These are phyloP conservation scores for Venustoraphidia nigricollis DNA, from an alignment of 2,888 invertebrate genomes.

Conservation along the genomic window DNA sequence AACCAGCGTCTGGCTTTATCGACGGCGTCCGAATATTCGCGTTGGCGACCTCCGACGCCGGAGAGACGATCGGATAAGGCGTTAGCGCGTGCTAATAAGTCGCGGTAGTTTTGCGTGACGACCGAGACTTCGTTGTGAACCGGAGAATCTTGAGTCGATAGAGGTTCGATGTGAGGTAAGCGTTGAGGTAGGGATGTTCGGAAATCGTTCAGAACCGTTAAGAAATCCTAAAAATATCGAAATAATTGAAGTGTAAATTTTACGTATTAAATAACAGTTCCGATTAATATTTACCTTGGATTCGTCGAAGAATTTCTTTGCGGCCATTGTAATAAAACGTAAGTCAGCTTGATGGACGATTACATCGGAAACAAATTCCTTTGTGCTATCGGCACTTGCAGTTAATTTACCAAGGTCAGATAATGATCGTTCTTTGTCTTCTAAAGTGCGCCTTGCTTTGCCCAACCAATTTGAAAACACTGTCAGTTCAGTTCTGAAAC, in stretches of 20 bases:
- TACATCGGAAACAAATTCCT: slow-evolving; percentile 83
- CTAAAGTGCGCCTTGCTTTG: slow-evolving; percentile 59
- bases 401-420: slow-evolving; percentile 59
- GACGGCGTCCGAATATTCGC: slow-evolving; percentile 69
- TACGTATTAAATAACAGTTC: slow-evolving; percentile 2
- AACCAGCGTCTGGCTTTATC: slow-evolving; percentile 70
- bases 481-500: slow-evolving; percentile 52
- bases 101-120: slow-evolving; percentile 65
- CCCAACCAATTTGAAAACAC: slow-evolving; percentile 77
- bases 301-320: slow-evolving; percentile 91
- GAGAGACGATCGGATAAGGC: slow-evolving; percentile 67
- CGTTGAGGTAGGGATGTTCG: slow-evolving; percentile 71
- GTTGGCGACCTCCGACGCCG: slow-evolving; percentile 59
- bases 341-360: slow-evolving; percentile 93
- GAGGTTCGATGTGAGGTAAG: slow-evolving; percentile 58
- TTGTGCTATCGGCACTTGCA: slow-evolving; percentile 60
- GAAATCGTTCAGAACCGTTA: slow-evolving; percentile 71
- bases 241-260: slow-evolving; percentile 4
- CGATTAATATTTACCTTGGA: slow-evolving; percentile 49
- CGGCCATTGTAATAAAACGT: slow-evolving; percentile 89
- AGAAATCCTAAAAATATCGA: slow-evolving; percentile 45
- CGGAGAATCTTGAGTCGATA: slow-evolving; percentile 51
- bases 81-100: slow-evolving; percentile 69
- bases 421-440: slow-evolving; percentile 72
- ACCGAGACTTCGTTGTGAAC: slow-evolving; percentile 66